Conservation (phyloP, 2,888 invertebrate species). For the Phortica magna region DNA sequence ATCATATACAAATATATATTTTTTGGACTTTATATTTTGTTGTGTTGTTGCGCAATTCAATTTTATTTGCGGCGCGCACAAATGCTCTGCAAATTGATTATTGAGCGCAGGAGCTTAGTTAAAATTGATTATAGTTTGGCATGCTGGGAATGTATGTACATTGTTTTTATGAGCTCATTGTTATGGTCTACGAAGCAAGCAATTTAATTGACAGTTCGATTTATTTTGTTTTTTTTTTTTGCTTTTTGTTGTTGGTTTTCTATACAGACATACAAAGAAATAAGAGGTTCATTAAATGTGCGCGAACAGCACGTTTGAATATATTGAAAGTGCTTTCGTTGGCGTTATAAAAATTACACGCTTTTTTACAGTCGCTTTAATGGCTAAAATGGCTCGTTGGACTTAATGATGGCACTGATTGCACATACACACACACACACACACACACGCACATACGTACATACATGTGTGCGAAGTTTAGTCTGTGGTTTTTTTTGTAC, state of each 20-base stretch:
- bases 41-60: not conserved
- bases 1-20: not conserved
- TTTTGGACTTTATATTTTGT: not conserved
- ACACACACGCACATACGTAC: not conserved
- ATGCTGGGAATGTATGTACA: not conserved
- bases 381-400: constrained; percentile 12
- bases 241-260: not conserved
- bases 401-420: not conserved
- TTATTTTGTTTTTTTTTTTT: not conserved
- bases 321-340: not conserved
- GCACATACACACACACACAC: not conserved
- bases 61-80: constrained; percentile 1
- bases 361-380: constrained; percentile 17
- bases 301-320: not conserved
- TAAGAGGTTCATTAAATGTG: constrained; percentile 9
- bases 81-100: constrained; percentile 16
- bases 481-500: not conserved
- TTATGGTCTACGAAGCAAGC: not conserved
- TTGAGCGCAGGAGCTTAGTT: not conserved
- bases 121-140: not conserved
- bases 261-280: not conserved
- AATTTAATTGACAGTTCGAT: not conserved
- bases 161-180: not conserved
- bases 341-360: constrained; percentile 4
- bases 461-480: not conserved